A percentile compares a stretch with the other conserved stretches of the same genome.
phyloP scores from a whole-genome alignment of 1,140 invertebrate species.

The Ctenoplectra terminalis region DNA sequence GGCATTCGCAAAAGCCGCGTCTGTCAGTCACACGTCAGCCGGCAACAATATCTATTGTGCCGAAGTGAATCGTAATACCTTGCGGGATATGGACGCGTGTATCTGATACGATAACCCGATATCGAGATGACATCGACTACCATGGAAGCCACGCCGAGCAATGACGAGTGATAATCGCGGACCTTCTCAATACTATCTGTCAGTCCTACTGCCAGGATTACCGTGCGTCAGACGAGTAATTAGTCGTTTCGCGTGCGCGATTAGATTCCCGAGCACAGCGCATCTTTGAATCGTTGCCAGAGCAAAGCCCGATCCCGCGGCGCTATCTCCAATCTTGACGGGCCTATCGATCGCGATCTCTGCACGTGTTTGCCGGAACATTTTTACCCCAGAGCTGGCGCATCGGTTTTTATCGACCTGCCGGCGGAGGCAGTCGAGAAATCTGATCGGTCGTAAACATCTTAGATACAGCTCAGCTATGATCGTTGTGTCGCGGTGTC shows the following conservation, averaged over 20 bases:
- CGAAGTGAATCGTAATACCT: conserved; percentile 70
- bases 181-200: conserved; percentile 62
- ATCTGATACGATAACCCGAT: conserved; percentile 69
- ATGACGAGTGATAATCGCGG: conserved; percentile 63
- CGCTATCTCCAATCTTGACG: conserved; percentile 10
- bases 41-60: conserved; percentile 69
- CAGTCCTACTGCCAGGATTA: conserved; percentile 28
- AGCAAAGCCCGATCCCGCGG: not conserved
- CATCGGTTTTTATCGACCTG: not conserved
- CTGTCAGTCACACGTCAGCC: conserved; percentile 69
- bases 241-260: conserved; percentile 45
- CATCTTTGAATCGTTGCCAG: conserved; percentile 7
- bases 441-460: too few relatives aligned
- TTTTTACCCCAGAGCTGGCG: not conserved
- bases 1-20: conserved; percentile 62
- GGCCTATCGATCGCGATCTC: conserved; percentile 9
- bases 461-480: not conserved
- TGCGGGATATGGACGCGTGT: conserved; percentile 65
- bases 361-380: not conserved
- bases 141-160: conserved; percentile 57
- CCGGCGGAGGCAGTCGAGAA: too few relatives aligned
- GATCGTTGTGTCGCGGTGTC: too few relatives aligned
- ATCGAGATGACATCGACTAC: conserved; percentile 70
- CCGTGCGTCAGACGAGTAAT: conserved; percentile 42
- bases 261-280: not conserved